Evolutionary conservation across 2,113 vertebrate genomes (phyloP).

Genomic region (Saccopteryx bilineata): DNA sequence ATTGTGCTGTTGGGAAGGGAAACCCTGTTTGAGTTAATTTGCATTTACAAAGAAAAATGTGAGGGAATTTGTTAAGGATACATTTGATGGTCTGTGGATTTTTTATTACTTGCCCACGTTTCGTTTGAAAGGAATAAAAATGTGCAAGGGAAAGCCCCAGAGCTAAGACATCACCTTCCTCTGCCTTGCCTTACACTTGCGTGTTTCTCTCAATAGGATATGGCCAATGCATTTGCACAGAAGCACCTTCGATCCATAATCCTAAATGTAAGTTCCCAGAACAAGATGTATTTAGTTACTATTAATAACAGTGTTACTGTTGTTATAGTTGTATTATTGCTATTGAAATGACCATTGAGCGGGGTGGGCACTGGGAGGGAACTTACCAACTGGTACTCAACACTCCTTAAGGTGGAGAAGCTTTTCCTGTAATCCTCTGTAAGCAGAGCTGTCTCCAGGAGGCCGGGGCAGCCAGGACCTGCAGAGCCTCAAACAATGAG

Average conservation of each 20-base stretch:
- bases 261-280: slow-evolving; percentile 93
- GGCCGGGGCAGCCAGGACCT: neutral
- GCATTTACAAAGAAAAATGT: neutral
- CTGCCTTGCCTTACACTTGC: slow-evolving; percentile 49
- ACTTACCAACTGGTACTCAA: neutral
- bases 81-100: neutral
- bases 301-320: neutral
- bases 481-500: neutral
- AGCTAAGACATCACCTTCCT: neutral
- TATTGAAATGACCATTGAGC: neutral
- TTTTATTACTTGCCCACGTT: neutral
- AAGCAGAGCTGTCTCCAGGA: neutral
- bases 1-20: neutral
- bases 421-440: neutral
- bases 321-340: neutral
- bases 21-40: neutral
- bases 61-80: neutral
- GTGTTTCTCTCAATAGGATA: slow-evolving; percentile 90
- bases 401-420: neutral
- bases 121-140: neutral
- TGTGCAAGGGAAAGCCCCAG: neutral
- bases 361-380: neutral
- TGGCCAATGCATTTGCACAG: slow-evolving; percentile 97
- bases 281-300: neutral
- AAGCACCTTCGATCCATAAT: slow-evolving; percentile 98